Evolutionary conservation across 2,113 vertebrate genomes (phyloP).

Genomic region (Peromyscus maniculatus): DNA sequence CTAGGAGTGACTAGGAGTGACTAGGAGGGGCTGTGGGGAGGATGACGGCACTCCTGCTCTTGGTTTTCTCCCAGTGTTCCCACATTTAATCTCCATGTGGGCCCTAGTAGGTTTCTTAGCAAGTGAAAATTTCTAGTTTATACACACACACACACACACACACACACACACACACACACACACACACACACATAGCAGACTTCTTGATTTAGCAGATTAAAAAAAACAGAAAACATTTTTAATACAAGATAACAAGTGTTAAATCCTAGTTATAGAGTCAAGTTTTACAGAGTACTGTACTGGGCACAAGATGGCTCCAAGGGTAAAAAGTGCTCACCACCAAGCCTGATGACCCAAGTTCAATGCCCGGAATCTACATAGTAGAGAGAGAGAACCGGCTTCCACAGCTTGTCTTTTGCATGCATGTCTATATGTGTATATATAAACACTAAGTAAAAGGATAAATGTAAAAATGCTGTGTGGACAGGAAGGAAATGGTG

Average conservation of each 20-base stretch:
- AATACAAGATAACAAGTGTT: not conserved
- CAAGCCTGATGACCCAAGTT: not conserved
- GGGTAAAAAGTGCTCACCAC: not conserved
- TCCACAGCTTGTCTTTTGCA: not conserved
- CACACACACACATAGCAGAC: not conserved
- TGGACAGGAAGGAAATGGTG: not conserved
- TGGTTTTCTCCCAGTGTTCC: not conserved
- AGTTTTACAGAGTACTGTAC: not conserved
- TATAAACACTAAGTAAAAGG: not conserved
- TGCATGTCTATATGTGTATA: not conserved
- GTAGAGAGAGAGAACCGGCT: not conserved
- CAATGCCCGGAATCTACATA: no score
- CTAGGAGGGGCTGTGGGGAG: constrained; percentile 9
- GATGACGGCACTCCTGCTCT: constrained; percentile 16
- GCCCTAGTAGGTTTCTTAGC: constrained; percentile 8
- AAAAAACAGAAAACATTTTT: constrained; percentile 1
- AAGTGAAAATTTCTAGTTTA: not conserved
- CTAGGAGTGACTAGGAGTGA: not conserved
- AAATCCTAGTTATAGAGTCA: not conserved
- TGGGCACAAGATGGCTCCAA: not conserved
- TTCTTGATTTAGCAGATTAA: not conserved
- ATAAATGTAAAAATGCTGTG: not conserved
- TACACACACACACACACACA: not conserved
- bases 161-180: no score
- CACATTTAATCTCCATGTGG: not conserved